phyloP scores from a whole-genome alignment of 2,888 invertebrate species.

The Philereme vetulata region DNA sequence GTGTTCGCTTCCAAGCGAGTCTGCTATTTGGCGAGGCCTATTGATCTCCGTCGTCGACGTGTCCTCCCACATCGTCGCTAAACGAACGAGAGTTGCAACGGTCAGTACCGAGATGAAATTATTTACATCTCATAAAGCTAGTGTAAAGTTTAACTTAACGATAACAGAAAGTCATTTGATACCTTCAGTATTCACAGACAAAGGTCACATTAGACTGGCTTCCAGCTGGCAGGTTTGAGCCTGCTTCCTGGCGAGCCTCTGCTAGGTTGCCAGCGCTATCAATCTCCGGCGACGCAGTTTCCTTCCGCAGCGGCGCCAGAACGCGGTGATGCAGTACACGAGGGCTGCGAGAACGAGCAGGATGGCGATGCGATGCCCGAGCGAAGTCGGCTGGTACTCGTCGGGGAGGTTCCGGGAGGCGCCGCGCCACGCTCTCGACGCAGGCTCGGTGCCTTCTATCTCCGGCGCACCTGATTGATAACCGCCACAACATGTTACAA shows the following conservation, averaged over 20 bases:
- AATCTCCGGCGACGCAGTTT: conserved; percentile 64
- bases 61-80: too few species aligned
- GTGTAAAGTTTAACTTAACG: too few species aligned
- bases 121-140: too few species aligned
- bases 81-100: too few species aligned
- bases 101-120: too few species aligned
- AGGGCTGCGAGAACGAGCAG: conserved; percentile 51
- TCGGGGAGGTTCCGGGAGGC: conserved; percentile 56
- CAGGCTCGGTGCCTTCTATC: conserved; percentile 70
- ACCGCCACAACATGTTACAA: background rate
- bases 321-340: conserved; percentile 55
- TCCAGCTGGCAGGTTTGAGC: background rate
- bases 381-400: conserved; percentile 44
- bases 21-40: too few species aligned
- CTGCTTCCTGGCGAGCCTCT: too few species aligned
- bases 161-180: too few species aligned
- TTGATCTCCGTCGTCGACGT: too few species aligned
- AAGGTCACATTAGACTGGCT: background rate
- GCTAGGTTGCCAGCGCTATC: conserved; percentile 71
- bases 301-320: conserved; percentile 67
- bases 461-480: conserved; percentile 61
- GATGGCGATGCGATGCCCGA: conserved; percentile 51
- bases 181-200: background rate
- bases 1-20: too few species aligned
- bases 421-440: conserved; percentile 83